Base-by-base conservation (phyloP, 2,113 vertebrate genomes). In the Oplegnathus fasciatus region DNA sequence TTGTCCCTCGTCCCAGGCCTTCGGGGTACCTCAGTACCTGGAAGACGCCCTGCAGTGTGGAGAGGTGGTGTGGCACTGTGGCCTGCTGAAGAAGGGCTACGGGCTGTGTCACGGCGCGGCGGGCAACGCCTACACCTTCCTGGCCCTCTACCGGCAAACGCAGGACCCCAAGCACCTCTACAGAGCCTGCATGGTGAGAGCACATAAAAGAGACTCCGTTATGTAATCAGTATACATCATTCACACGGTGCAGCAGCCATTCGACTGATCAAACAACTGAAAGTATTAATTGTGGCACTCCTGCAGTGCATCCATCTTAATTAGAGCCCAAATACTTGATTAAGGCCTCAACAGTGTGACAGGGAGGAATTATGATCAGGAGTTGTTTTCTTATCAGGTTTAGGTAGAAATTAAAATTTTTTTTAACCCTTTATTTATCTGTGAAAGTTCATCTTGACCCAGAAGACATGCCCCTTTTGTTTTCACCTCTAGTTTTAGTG, bases 11-110 rank as follows among this genome's bases (percentile, higher is more conserved):
- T 57, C 22, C 40, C 92, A 99, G 98, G 95, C 95, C 14, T 99
- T 98, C 69, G 96, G 94, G 10, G 95, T 95, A 0, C 94, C 96
- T 44, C 95, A 94, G 74, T 99, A 99, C 91, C 92, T 99, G 77
- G 87, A 50, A 0, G 96, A 97, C 0, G 98, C 98, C 15, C 86
- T 96, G 72, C 96, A 96, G 75, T 99, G 97, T 24, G 97, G 97
- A 0, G 98, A 99, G 40, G 95, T 98, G 86, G 96, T 97, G 84
- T 99, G 98, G 98, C 93, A 95, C 40, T 90, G 94, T 0, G 98
- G 98, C 5, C 50, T 99, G 74, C 92, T 99, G 88, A 98, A 97
- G 94, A 99, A 99, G 84, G 98, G 98, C 40, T 99, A 99, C 0
- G 98, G 98, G 6, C 92, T 99, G 58, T 99, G 98, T 90, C 98